Conservation (phyloP, 2,888 invertebrate genomes). For the Corythucha ciliata region DNA sequence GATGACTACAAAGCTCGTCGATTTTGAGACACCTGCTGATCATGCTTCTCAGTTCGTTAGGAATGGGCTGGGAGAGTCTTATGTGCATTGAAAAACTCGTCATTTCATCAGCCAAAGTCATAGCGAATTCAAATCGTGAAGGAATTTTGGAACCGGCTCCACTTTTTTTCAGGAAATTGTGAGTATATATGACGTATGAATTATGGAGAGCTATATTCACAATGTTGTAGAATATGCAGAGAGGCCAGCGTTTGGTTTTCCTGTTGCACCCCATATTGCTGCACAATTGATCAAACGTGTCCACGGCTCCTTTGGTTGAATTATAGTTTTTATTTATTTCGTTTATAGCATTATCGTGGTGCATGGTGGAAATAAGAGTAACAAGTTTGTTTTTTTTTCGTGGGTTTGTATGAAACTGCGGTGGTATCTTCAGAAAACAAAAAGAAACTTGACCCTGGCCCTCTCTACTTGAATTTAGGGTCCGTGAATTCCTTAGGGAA, state of each 20-base stretch:
- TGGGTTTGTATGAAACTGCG: constrained; percentile 21
- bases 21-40: background rate
- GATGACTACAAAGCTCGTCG: background rate
- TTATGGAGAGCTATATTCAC: constrained; percentile 36
- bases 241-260: constrained; percentile 35
- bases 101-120: constrained; percentile 11
- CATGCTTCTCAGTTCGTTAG: constrained; percentile 4
- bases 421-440: constrained; percentile 16
- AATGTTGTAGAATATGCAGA: constrained; percentile 33
- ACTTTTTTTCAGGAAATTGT: constrained; percentile 8
- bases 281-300: constrained; percentile 35
- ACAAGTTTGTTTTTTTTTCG: constrained; percentile 24
- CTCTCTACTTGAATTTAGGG: constrained; percentile 6
- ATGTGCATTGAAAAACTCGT: constrained; percentile 7
- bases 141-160: background rate
- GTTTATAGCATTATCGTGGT: constrained; percentile 34
- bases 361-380: constrained; percentile 12
- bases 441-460: constrained; percentile 9
- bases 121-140: constrained; percentile 13
- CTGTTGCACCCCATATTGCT: constrained; percentile 32
- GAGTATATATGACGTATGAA: constrained; percentile 22
- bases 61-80: constrained; percentile 7
- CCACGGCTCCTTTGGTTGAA: constrained; percentile 35
- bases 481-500: constrained; percentile 36
- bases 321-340: constrained; percentile 35